Percentiles rank a stretch among this genome's conserved stretches.
Conservation (phyloP, 2,888 invertebrate species). For the Pemphredon lugubris region DNA sequence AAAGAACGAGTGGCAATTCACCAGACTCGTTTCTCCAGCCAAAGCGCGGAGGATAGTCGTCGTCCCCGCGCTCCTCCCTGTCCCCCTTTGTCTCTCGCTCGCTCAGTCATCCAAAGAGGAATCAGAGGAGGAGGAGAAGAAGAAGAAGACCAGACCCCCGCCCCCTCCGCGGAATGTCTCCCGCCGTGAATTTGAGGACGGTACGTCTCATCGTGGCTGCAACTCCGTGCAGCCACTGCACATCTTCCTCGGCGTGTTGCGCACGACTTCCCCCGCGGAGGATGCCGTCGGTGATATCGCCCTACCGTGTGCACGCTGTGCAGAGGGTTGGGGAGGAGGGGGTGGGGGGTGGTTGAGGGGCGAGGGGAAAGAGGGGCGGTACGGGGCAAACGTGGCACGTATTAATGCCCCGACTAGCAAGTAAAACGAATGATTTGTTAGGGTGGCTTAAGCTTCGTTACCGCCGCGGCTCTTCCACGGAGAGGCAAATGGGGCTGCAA, state of each 20-base stretch:
- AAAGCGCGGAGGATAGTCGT: not conserved
- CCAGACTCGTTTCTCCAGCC: conserved; percentile 36
- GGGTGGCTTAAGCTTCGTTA: conserved; percentile 75
- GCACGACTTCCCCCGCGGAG: conserved; percentile 3
- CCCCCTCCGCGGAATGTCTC: conserved; percentile 38
- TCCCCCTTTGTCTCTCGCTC: conserved; percentile 21
- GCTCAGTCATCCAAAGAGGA: conserved; percentile 1
- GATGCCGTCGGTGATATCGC: conserved; percentile 19
- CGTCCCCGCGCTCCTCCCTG: conserved; percentile 20
- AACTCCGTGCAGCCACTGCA: conserved; percentile 21
- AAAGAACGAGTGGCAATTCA: conserved; percentile 53
- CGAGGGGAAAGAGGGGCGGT: too few relatives aligned
- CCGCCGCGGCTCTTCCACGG: conserved; percentile 57
- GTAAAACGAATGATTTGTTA: conserved; percentile 75
- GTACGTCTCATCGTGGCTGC: conserved; percentile 26
- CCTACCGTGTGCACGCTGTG: not conserved
- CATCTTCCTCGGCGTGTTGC: conserved; percentile 5
- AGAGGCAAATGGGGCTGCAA: conserved; percentile 57
- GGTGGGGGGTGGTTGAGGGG: too few relatives aligned
- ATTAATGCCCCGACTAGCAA: conserved; percentile 58
- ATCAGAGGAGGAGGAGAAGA: conserved; percentile 14
- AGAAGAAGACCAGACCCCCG: too few relatives aligned
- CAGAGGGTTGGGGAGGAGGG: conserved; percentile 3
- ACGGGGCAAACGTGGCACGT: too few relatives aligned
- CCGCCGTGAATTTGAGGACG: conserved; percentile 36